Percentiles rank a stretch among this genome's conserved stretches.
phyloP scores from a whole-genome alignment of 2,888 invertebrate species.

The Dendrolimus pini region DNA sequence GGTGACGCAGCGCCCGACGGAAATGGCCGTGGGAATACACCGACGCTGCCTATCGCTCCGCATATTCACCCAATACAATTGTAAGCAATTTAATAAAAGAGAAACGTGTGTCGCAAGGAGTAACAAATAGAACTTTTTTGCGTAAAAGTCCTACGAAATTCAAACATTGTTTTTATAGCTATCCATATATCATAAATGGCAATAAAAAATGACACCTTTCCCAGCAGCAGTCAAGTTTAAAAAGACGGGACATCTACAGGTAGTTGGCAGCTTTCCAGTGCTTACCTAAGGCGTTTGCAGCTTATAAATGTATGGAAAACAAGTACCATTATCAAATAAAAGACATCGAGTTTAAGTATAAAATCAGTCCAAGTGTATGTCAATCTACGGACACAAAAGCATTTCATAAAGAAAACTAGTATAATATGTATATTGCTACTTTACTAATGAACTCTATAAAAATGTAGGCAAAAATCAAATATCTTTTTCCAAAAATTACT shows the following conservation, averaged over 20 bases:
- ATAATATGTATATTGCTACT: too few species aligned
- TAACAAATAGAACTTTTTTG: constrained; percentile 30
- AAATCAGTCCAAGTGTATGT: too few species aligned
- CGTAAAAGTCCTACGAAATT: constrained; percentile 21
- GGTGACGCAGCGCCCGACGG: constrained; percentile 35
- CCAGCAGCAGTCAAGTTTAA: constrained; percentile 39
- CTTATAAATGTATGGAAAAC: constrained; percentile 1
- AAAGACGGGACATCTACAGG: constrained; percentile 58
- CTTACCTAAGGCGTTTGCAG: constrained; percentile 37
- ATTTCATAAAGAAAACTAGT: too few species aligned
- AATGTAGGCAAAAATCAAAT: too few species aligned
- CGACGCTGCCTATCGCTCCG: constrained; percentile 49
- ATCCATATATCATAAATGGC: constrained; percentile 30
- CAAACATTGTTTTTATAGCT: constrained; percentile 27
- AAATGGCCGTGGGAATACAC: constrained; percentile 30
- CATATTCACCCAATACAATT: constrained; percentile 57
- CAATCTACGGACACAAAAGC: too few species aligned
- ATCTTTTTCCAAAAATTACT: too few species aligned
- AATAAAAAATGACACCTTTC: constrained; percentile 34
- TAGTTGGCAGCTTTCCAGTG: constrained; percentile 66
- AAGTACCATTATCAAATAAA: too few species aligned
- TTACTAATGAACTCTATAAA: too few species aligned
- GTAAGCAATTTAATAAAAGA: constrained; percentile 66
- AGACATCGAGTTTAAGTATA: too few species aligned
- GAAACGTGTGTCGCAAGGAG: constrained; percentile 46